A percentile compares a stretch with the other conserved stretches of the same genome.
Evolutionary conservation across 2,888 invertebrate species (phyloP).

Genomic region (Sipha maydis): DNA sequence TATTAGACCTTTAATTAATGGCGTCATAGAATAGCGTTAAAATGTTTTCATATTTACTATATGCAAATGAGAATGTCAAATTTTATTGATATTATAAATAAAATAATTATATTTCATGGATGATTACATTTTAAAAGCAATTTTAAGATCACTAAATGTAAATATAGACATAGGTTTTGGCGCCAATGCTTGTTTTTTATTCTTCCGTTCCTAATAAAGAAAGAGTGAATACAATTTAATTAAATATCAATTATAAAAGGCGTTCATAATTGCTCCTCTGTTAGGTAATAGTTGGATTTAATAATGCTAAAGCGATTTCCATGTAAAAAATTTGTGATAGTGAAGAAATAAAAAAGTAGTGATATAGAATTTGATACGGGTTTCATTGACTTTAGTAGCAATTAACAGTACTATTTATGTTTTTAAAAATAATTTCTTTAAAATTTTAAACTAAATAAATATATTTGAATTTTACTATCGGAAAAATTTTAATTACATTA

Average conservation of each 20-base stretch:
- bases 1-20: background rate
- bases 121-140: background rate
- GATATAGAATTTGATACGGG: background rate
- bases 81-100: background rate
- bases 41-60: background rate
- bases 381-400: too few relatives aligned
- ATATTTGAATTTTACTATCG: too few relatives aligned
- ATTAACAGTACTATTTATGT: too few relatives aligned
- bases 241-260: conserved; percentile 18
- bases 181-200: background rate
- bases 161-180: background rate
- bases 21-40: background rate
- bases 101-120: background rate
- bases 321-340: background rate
- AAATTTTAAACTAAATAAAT: too few relatives aligned
- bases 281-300: background rate
- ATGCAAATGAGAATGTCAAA: background rate
- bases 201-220: background rate
- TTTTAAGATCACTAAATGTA: background rate
- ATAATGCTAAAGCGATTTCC: conserved; percentile 3
- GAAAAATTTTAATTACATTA: too few relatives aligned
- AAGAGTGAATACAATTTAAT: background rate
- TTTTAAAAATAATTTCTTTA: too few relatives aligned
- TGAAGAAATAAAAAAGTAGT: background rate
- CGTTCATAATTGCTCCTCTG: background rate